Evolutionary conservation across 2,888 invertebrate genomes (phyloP).

Genomic region (Sylvicola cinctus): DNA sequence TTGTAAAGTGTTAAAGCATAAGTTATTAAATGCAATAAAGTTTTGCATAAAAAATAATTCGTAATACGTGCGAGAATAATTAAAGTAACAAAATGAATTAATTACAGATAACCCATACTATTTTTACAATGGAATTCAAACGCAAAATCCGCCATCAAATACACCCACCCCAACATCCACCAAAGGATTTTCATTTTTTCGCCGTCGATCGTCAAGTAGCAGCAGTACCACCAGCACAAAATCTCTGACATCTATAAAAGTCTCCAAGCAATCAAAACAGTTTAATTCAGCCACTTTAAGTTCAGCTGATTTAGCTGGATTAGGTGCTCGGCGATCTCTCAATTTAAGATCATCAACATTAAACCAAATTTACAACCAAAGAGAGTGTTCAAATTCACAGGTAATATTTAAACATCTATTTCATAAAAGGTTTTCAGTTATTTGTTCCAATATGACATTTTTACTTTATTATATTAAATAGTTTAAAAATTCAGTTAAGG

Average conservation of each 20-base stretch:
- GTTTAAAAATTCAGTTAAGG: too few species aligned
- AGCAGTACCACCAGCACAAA: constrained; percentile 22
- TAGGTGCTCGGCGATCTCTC: constrained; percentile 20
- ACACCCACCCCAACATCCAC: constrained; percentile 20
- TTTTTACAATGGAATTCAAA: constrained; percentile 19
- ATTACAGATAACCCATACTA: constrained; percentile 26
- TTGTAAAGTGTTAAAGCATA: too few species aligned
- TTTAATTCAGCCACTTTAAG: constrained; percentile 23
- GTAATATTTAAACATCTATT: too few species aligned
- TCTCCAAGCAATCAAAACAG: constrained; percentile 15
- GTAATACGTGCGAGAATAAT: too few species aligned
- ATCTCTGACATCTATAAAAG: constrained; percentile 4
- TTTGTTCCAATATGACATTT: too few species aligned
- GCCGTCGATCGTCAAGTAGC: constrained; percentile 20
- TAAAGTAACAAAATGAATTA: too few species aligned
- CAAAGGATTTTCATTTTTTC: constrained; percentile 22
- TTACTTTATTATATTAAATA: too few species aligned
- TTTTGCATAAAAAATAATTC: too few species aligned
- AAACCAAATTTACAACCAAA: constrained; percentile 20
- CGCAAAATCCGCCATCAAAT: constrained; percentile 12
- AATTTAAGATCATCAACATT: constrained; percentile 21
- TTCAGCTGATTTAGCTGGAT: constrained; percentile 19
- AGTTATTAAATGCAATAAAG: too few species aligned
- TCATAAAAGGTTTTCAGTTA: too few species aligned
- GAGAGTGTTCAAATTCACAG: constrained; percentile 3